These are phyloP conservation scores for Accipiter virgatus DNA, from an alignment of 2,113 vertebrate species.

Conservation along the genomic window DNA sequence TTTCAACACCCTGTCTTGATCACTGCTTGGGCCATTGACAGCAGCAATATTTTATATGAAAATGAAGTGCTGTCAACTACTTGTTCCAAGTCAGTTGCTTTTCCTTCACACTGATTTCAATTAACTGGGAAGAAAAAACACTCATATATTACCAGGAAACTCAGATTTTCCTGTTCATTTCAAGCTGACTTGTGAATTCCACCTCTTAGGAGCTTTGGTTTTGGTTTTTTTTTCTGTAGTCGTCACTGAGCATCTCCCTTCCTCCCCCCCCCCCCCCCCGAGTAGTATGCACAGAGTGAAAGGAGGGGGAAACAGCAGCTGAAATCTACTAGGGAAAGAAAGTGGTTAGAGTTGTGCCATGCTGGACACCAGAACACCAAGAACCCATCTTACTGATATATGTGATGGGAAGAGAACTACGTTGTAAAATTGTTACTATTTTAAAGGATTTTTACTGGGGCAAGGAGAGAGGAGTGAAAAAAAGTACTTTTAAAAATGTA, in stretches of 20 bases:
- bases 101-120: neutral
- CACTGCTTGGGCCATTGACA: neutral
- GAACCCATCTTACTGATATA: neutral
- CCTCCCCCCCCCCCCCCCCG: no score
- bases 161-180: neutral
- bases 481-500: neutral
- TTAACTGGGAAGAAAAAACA: neutral
- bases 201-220: neutral
- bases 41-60: neutral
- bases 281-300: neutral
- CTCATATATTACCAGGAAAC: neutral
- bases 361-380: neutral
- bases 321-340: neutral
- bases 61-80: neutral
- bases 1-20: neutral
- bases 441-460: neutral
- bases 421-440: neutral
- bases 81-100: neutral
- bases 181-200: neutral
- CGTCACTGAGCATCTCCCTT: neutral
- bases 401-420: neutral
- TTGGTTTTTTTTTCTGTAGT: neutral
- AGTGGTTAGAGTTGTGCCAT: neutral
- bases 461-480: neutral
- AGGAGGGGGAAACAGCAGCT: neutral